phyloP scores from a whole-genome alignment of 2,888 invertebrate genomes.

The Melipona bicolor region DNA sequence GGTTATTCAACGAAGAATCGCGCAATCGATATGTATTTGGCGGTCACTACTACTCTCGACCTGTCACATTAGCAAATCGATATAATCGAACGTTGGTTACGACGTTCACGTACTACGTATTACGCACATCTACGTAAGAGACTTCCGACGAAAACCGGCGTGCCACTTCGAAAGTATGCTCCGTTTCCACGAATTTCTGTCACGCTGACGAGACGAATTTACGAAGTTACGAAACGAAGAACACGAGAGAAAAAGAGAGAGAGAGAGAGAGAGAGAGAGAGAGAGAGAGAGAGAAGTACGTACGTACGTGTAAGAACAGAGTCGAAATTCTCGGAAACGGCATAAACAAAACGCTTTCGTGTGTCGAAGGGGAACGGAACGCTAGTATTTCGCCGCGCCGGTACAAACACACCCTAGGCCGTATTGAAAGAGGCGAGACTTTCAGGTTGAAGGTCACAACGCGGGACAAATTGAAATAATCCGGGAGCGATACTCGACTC shows the following conservation, averaged over 20 bases:
- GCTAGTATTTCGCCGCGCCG: conserved; percentile 3
- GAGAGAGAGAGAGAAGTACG: not conserved
- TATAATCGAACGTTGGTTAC: conserved; percentile 37
- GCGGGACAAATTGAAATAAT: conserved; percentile 9
- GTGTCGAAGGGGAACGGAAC: conserved; percentile 13
- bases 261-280: no score
- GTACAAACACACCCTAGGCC: not conserved
- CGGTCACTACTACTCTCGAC: conserved; percentile 27
- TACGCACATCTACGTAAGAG: conserved; percentile 7
- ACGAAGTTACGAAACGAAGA: conserved; percentile 3
- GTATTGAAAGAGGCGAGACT: conserved; percentile 26
- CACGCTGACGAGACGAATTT: conserved; percentile 16
- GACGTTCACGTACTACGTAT: not conserved
- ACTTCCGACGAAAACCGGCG: not conserved
- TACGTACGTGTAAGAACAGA: not conserved
- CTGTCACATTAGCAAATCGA: conserved; percentile 39
- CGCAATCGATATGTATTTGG: conserved; percentile 15
- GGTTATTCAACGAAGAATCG: not conserved
- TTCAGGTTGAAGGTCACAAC: conserved; percentile 53
- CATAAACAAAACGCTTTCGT: conserved; percentile 23
- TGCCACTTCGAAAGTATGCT: conserved; percentile 2
- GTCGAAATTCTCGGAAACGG: conserved; percentile 8
- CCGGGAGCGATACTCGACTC: not conserved
- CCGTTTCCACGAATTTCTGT: conserved; percentile 20
- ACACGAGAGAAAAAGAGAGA: not conserved